Conservation (phyloP, 2,797 vertebrate genomes). For the Siniperca scherzeri region DNA sequence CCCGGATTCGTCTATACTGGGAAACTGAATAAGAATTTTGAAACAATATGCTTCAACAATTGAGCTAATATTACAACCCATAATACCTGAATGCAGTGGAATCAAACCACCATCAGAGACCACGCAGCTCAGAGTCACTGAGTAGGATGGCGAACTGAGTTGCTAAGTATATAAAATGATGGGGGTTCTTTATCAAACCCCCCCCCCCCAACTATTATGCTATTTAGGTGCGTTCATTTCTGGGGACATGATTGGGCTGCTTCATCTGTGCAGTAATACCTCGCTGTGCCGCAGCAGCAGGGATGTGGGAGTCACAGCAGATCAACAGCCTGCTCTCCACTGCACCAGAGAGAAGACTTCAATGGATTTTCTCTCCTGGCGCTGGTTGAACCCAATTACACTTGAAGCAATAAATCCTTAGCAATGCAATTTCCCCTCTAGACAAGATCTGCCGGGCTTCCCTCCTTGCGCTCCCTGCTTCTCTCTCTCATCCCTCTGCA, state of each 20-base stretch:
- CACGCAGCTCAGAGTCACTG: constrained; percentile 19
- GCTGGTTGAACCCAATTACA: constrained; percentile 87
- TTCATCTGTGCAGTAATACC: constrained; percentile 16
- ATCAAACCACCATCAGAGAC: constrained; percentile 27
- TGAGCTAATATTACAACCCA: constrained; percentile 24
- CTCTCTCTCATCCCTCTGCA: constrained; percentile 27
- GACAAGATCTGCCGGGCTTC: constrained; percentile 76
- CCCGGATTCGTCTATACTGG: neutral
- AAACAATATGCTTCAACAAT: constrained; percentile 21
- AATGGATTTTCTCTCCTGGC: constrained; percentile 83
- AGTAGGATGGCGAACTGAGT: constrained; percentile 10
- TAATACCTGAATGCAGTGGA: constrained; percentile 29
- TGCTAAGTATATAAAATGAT: constrained; percentile 31
- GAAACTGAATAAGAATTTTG: neutral
- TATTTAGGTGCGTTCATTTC: constrained; percentile 38
- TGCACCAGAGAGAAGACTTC: constrained; percentile 66
- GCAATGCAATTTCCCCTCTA: constrained; percentile 83
- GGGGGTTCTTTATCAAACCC: constrained; percentile 32
- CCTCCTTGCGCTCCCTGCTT: constrained; percentile 36
- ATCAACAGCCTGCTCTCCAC: constrained; percentile 56
- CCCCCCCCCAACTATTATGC: neutral
- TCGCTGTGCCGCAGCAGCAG: constrained; percentile 35
- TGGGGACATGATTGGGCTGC: constrained; percentile 28
- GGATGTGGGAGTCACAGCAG: constrained; percentile 46
- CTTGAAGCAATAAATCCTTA: constrained; percentile 86